Base-by-base conservation (phyloP, 2,113 vertebrate genomes). In the Nesospiza acunhae region DNA sequence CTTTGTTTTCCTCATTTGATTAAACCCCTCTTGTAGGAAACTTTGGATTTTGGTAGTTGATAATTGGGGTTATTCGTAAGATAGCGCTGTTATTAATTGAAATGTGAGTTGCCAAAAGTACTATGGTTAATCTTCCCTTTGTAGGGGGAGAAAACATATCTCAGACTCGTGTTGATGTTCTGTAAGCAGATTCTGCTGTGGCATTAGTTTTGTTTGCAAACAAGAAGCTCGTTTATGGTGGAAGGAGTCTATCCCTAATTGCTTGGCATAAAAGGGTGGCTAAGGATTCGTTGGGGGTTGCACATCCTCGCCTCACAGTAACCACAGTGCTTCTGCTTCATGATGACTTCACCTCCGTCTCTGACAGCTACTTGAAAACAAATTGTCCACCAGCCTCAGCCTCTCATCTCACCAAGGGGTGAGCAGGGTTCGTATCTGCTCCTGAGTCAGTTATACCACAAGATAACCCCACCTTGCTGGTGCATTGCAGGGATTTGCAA, bases 61-160 rank as follows among this genome's bases (percentile, higher is more conserved):
- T 92, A 23, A 92, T 64, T 79, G 7, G 28, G 22, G 91, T 94
- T 94, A 76, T 69, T 80, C 27, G 15, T 13, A 7, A 24, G 17
- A 70, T 33, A 18, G 21, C 10, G 28, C 9, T 91, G 46, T 82
- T 91, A 27, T 35, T 79, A 68, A 83, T 13, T 66, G 79, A 94
- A 81, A 79, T 58, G 15, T 92, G 93, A 91, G 74, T 91, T 39
- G 7, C 44, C 80, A 46, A 5, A 70, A 82, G 33, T 69, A 53
- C 47, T 76, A 4, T 23, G 33, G 62, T 56, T 97, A 78, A 87
- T 92, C 7, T 70, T 44, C 58, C 81, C 87, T 93, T 91, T 87
- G 58, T 86, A 30, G 6, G 11, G 15, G 37, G n/a, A 74, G 63
- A 74, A 92, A 70, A 73, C 22, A 13, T 35, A 30, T 74, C 80